Evolutionary conservation across 2,888 invertebrate genomes (phyloP).

Genomic region (Drosophila affinis): DNA sequence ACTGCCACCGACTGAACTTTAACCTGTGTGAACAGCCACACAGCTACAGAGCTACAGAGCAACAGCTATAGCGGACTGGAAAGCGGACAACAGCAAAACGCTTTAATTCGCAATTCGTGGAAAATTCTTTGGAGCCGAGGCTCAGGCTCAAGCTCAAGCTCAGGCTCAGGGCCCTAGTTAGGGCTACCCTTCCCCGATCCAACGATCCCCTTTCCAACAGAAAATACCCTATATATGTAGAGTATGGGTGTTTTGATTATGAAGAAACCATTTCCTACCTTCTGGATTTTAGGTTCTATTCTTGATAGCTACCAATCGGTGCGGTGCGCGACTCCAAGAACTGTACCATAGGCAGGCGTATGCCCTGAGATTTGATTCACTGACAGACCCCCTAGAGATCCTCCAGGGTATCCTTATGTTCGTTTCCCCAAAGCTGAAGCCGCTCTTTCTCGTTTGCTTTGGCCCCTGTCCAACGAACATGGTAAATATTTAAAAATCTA

Average conservation of each 20-base stretch:
- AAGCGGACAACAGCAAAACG: conserved; percentile 43
- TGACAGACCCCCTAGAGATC: too few relatives aligned
- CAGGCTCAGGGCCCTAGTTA: conserved; percentile 54
- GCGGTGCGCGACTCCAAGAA: too few relatives aligned
- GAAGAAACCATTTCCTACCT: too few relatives aligned
- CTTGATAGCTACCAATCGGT: too few relatives aligned
- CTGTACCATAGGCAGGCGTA: too few relatives aligned
- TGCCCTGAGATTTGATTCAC: too few relatives aligned
- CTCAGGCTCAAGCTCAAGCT: not conserved
- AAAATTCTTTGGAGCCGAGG: conserved; percentile 65
- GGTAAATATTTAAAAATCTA: conserved; percentile 78
- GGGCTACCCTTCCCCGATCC: conserved; percentile 10
- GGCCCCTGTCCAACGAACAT: conserved; percentile 63
- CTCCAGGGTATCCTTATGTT: not conserved
- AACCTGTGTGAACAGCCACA: conserved; percentile 56
- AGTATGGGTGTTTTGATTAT: too few relatives aligned
- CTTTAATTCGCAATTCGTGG: conserved; percentile 82
- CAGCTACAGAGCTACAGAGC: conserved; percentile 22
- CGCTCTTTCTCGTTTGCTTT: not conserved
- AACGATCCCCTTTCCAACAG: not conserved
- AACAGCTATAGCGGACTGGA: conserved; percentile 14
- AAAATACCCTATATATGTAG: not conserved
- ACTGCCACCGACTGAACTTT: conserved; percentile 72
- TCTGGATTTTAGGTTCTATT: too few relatives aligned
- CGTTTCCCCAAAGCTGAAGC: not conserved